phyloP scores from a whole-genome alignment of 2,888 invertebrate species.

The Belgica antarctica region DNA sequence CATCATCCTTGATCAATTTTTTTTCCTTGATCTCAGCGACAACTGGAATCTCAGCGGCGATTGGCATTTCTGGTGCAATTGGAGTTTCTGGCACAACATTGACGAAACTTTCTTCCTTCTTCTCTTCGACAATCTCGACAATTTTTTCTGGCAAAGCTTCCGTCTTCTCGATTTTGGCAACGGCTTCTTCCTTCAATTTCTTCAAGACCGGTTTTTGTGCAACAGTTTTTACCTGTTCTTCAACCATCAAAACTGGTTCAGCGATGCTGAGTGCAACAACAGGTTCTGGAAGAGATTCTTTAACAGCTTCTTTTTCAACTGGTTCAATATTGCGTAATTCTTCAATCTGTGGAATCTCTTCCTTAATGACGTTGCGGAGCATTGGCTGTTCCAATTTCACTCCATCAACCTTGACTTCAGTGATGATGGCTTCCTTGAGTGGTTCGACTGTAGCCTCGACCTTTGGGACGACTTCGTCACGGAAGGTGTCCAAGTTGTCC shows the following conservation, averaged over 20 bases:
- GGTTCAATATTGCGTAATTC: conserved; percentile 1
- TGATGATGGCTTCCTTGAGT: conserved; percentile 1
- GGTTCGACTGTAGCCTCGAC: background rate
- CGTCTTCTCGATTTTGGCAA: background rate
- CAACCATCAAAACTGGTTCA: background rate
- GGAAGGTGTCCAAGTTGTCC: conserved; percentile 24
- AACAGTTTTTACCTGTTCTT: background rate
- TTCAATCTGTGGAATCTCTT: conserved; percentile 39
- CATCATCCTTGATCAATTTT: background rate
- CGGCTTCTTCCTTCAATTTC: conserved; percentile 14
- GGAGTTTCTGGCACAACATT: background rate
- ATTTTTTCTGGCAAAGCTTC: background rate
- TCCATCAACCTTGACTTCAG: background rate
- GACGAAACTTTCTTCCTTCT: background rate
- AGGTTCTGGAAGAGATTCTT: conserved; percentile 21
- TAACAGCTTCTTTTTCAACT: background rate
- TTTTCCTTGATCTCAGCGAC: background rate
- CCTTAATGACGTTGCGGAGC: conserved; percentile 33
- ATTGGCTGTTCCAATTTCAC: conserved; percentile 3
- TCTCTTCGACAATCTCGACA: conserved; percentile 7
- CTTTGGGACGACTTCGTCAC: conserved; percentile 6
- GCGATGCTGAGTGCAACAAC: background rate
- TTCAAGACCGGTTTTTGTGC: background rate
- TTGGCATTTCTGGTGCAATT: background rate
- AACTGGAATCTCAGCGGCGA: background rate